phyloP scores from a whole-genome alignment of 30 jellyfish, hydroid and myxozoan genomes.

The Turritopsis rubra region DNA sequence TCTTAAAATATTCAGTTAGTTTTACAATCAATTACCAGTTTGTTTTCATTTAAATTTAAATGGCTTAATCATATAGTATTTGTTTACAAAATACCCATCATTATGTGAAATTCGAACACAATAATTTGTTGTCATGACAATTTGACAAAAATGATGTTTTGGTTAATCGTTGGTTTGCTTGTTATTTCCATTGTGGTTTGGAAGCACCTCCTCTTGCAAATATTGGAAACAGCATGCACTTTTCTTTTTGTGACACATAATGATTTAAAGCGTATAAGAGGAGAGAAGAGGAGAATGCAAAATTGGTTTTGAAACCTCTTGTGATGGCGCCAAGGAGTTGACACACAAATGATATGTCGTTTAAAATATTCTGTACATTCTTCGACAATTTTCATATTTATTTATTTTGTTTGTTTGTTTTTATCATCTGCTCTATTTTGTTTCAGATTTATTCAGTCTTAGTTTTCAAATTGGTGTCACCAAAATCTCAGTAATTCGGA shows the following conservation, averaged over 20 bases:
- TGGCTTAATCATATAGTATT: background rate
- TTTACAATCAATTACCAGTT: background rate
- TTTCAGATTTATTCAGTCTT: too few relatives aligned
- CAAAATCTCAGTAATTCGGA: too few relatives aligned
- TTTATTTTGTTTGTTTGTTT: too few relatives aligned
- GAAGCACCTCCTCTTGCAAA: background rate
- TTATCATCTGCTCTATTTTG: too few relatives aligned
- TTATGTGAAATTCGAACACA: background rate
- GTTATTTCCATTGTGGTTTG: background rate
- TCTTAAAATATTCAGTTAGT: background rate
- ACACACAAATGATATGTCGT: too few relatives aligned
- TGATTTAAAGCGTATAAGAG: background rate
- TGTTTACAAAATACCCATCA: background rate
- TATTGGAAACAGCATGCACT: background rate
- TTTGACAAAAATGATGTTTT: background rate
- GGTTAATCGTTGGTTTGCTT: background rate
- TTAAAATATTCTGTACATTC: too few relatives aligned
- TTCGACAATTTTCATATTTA: background rate
- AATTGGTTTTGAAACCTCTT: too few relatives aligned
- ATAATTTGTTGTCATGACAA: background rate
- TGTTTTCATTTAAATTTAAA: background rate
- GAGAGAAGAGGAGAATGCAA: background rate
- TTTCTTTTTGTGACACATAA: background rate
- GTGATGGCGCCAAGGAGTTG: background rate
- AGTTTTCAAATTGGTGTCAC: too few relatives aligned